Evolutionary conservation across 1,140 invertebrate species (phyloP).

Genomic region (Ladona fulva): DNA sequence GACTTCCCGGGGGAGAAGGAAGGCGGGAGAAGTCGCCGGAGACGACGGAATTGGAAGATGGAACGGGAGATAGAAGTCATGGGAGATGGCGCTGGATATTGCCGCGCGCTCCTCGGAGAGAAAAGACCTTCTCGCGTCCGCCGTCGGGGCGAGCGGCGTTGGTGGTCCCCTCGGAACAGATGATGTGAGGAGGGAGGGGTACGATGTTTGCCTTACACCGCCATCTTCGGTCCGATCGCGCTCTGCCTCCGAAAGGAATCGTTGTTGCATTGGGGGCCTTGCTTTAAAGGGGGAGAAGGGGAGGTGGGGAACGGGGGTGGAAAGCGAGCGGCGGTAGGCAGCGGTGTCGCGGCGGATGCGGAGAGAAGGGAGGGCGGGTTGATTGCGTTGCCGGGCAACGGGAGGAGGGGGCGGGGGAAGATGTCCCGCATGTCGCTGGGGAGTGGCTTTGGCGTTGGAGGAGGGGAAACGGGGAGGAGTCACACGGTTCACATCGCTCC

Average conservation of each 20-base stretch:
- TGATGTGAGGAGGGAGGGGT: not conserved
- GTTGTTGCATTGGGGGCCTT: too few relatives aligned
- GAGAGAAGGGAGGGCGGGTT: not conserved
- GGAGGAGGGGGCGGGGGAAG: not conserved
- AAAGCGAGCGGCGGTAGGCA: not conserved
- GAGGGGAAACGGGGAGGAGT: slow-evolving; percentile 5
- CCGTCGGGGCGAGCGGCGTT: not conserved
- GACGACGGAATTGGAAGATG: not conserved
- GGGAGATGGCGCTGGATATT: not conserved
- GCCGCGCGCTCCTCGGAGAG: too few relatives aligned
- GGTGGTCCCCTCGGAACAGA: not conserved
- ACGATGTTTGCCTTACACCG: not conserved
- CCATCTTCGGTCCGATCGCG: slow-evolving; percentile 1
- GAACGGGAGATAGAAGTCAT: not conserved
- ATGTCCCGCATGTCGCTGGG: not conserved
- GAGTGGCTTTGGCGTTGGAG: not conserved
- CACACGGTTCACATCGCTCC: not conserved
- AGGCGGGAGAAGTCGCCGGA: not conserved
- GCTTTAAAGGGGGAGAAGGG: not conserved
- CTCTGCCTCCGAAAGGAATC: too few relatives aligned
- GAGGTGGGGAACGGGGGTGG: not conserved
- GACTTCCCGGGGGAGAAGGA: too few relatives aligned
- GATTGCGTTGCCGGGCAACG: slow-evolving; percentile 5
- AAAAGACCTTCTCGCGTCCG: not conserved
- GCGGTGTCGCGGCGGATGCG: not conserved